A percentile compares a stretch with the other conserved stretches of the same genome.
Evolutionary conservation across 2,888 invertebrate species (phyloP).

Genomic region (Acanthoscelides obtectus): DNA sequence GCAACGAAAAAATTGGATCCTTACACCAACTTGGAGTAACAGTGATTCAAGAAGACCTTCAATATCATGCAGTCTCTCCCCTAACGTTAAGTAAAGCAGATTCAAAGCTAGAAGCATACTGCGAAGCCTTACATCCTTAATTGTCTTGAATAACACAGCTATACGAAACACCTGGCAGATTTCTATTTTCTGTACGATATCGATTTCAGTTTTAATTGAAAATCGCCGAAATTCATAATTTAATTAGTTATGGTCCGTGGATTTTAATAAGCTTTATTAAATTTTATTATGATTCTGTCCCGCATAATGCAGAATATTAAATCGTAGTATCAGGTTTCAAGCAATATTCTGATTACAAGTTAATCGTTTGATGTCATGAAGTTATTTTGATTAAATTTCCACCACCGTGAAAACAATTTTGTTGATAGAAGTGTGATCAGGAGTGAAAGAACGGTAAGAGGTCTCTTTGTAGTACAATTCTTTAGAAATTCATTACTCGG

Average conservation of each 20-base stretch:
- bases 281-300: background rate
- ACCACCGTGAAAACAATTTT: background rate
- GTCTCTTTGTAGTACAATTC: background rate
- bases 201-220: background rate
- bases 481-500: no score
- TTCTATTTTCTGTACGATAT: background rate
- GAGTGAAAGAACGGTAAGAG: background rate
- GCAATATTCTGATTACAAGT: background rate
- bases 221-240: background rate
- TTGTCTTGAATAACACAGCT: background rate
- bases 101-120: background rate
- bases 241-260: background rate
- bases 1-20: no score
- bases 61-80: background rate
- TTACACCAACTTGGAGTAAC: no score
- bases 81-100: background rate
- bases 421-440: background rate
- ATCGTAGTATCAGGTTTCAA: background rate
- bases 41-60: background rate
- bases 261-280: background rate
- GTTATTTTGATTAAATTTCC: background rate
- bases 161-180: background rate
- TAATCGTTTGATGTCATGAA: background rate
- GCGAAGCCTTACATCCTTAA: background rate
- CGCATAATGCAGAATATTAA: background rate